These are phyloP conservation scores for Spodoptera exigua DNA, from an alignment of 2,888 invertebrate species.

Conservation along the genomic window DNA sequence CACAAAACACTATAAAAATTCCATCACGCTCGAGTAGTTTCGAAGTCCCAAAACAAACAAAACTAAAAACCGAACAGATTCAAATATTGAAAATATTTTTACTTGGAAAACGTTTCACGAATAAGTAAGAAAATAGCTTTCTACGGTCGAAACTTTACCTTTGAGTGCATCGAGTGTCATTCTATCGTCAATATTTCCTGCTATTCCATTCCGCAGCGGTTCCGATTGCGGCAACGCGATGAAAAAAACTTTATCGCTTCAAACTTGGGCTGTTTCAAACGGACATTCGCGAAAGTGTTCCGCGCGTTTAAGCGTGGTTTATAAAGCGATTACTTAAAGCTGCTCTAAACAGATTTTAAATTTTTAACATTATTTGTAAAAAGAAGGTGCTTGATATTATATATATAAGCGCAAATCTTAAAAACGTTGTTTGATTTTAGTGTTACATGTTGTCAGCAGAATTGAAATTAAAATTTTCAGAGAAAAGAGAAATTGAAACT, in stretches of 20 bases:
- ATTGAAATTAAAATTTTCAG: no score
- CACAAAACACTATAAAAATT: no score
- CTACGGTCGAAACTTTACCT: slow-evolving; percentile 69
- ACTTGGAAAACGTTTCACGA: slow-evolving; percentile 61
- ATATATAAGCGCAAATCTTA: no score
- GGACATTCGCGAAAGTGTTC: slow-evolving; percentile 41
- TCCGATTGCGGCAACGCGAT: slow-evolving; percentile 43
- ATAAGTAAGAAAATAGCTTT: slow-evolving; percentile 70
- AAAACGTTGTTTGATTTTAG: no score
- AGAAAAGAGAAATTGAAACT: no score
- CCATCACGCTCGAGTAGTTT: no score
- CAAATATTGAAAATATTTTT: slow-evolving; percentile 60
- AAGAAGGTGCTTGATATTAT: no score
- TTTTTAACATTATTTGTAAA: no score
- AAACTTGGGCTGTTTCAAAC: slow-evolving; percentile 47
- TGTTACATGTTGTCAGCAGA: no score
- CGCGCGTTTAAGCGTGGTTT: slow-evolving; percentile 40
- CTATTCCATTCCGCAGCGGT: slow-evolving; percentile 62
- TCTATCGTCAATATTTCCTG: slow-evolving; percentile 67
- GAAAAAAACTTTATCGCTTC: slow-evolving; percentile 56
- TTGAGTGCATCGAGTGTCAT: slow-evolving; percentile 68
- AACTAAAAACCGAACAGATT: slow-evolving; percentile 43
- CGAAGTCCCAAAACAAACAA: background rate
- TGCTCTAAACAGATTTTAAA: no score
- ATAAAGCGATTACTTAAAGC: slow-evolving; percentile 17